Evolutionary conservation across 2,888 invertebrate species (phyloP).

Genomic region (Amphipyra tragopoginis): DNA sequence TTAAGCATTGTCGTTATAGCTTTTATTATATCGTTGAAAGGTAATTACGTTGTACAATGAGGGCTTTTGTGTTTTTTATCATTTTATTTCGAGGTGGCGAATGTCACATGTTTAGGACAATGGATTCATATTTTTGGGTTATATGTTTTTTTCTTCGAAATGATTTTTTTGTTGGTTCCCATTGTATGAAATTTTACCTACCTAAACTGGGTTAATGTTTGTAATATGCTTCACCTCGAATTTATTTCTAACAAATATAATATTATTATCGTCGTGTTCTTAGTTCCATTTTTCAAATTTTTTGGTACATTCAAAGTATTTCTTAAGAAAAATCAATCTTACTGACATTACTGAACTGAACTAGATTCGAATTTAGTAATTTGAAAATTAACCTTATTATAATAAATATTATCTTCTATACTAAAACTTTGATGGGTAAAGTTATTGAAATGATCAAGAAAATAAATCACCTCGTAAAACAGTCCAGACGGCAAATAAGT

Average conservation of each 20-base stretch:
- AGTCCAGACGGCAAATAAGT: slow-evolving; percentile 47
- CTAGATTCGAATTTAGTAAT: too few relatives aligned
- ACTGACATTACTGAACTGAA: too few relatives aligned
- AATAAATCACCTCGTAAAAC: slow-evolving; percentile 43
- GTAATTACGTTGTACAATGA: slow-evolving; percentile 66
- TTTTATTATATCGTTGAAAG: slow-evolving; percentile 65
- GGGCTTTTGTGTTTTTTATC: slow-evolving; percentile 62
- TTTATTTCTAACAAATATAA: neutral
- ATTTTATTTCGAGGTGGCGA: slow-evolving; percentile 46
- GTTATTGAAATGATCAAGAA: slow-evolving; percentile 40
- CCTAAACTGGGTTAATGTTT: slow-evolving; percentile 27
- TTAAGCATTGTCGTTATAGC: slow-evolving; percentile 65
- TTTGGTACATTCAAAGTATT: neutral
- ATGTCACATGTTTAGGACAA: slow-evolving; percentile 53
- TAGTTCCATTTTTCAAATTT: too few relatives aligned
- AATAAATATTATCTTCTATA: slow-evolving; percentile 9
- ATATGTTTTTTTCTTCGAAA: slow-evolving; percentile 24
- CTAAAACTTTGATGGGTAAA: slow-evolving; percentile 36
- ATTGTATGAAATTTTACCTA: slow-evolving; percentile 20
- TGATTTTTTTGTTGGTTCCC: slow-evolving; percentile 22
- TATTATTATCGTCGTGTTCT: too few relatives aligned
- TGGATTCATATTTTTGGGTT: slow-evolving; percentile 41
- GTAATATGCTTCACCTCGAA: neutral
- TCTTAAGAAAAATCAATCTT: too few relatives aligned
- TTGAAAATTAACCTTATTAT: too few relatives aligned